Evolutionary conservation across 2,888 invertebrate genomes (phyloP).

Genomic region (Proisotoma minuta): DNA sequence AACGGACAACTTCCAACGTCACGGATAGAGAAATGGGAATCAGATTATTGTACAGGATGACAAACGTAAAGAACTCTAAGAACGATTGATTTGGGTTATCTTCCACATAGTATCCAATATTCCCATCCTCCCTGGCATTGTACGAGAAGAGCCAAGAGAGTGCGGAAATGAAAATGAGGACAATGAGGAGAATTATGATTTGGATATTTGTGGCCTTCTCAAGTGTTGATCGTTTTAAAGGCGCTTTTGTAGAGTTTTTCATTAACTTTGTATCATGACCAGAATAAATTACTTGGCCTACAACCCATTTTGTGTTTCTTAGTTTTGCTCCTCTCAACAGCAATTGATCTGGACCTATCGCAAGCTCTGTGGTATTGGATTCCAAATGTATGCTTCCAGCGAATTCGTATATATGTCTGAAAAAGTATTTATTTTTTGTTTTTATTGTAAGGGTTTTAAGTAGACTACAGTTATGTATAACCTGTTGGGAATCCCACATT

Average conservation of each 20-base stretch:
- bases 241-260: conserved; percentile 83
- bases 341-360: conserved; percentile 91
- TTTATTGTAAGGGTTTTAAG: conserved; percentile 46
- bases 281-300: conserved; percentile 93
- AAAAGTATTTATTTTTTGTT: neutral
- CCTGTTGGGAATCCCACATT: conserved; percentile 55
- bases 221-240: conserved; percentile 87
- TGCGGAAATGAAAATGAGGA: conserved; percentile 81
- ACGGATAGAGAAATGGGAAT: conserved; percentile 94
- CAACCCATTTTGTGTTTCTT: conserved; percentile 93
- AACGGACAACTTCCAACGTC: conserved; percentile 68
- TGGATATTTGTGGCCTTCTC: conserved; percentile 88
- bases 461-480: too few species aligned
- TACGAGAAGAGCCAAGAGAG: conserved; percentile 79
- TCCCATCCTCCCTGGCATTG: conserved; percentile 49
- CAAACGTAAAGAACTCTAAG: conserved; percentile 78
- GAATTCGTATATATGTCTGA: conserved; percentile 80
- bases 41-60: conserved; percentile 97
- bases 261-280: conserved; percentile 98
- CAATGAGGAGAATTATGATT: conserved; percentile 89
- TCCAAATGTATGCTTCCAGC: conserved; percentile 73
- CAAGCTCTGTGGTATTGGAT: conserved; percentile 61
- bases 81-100: neutral
- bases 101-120: neutral
- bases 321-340: conserved; percentile 90